A percentile compares a stretch with the other conserved stretches of the same genome.
Evolutionary conservation across 2,113 vertebrate genomes (phyloP).

Genomic region (Rhea pennata): DNA sequence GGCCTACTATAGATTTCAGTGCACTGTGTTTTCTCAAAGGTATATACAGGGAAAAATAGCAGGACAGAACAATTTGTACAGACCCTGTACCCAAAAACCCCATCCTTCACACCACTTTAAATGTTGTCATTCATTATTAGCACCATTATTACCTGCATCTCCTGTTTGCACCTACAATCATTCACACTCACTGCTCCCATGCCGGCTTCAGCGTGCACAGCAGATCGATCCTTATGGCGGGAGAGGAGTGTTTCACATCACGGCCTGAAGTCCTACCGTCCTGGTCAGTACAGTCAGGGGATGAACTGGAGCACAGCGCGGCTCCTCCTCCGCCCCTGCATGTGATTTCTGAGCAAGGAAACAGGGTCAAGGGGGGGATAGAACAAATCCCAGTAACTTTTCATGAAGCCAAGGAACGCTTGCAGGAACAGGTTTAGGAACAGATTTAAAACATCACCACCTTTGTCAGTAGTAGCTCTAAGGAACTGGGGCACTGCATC

Average conservation of each 20-base stretch:
- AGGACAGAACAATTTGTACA: neutral
- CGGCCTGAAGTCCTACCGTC: neutral
- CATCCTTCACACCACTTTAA: neutral
- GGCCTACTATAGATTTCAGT: neutral
- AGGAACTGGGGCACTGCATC: neutral
- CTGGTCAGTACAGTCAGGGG: neutral
- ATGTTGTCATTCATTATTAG: neutral
- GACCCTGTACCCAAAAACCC: neutral
- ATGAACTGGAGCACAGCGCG: neutral
- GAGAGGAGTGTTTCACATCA: neutral
- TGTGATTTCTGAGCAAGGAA: neutral
- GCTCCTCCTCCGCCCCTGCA: neutral
- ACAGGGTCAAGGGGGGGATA: neutral
- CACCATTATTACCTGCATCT: neutral
- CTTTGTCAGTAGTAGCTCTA: neutral
- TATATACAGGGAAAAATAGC: accelerated
- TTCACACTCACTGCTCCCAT: neutral
- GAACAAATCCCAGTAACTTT: neutral
- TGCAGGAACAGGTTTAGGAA: neutral
- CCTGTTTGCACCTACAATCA: neutral
- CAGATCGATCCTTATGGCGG: neutral
- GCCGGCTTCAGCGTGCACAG: accelerated
- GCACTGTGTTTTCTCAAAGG: neutral
- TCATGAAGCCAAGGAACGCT: neutral
- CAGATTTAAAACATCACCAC: neutral